Base-by-base conservation (phyloP, 2,888 invertebrate species). In the Bruchidius siliquastri region DNA sequence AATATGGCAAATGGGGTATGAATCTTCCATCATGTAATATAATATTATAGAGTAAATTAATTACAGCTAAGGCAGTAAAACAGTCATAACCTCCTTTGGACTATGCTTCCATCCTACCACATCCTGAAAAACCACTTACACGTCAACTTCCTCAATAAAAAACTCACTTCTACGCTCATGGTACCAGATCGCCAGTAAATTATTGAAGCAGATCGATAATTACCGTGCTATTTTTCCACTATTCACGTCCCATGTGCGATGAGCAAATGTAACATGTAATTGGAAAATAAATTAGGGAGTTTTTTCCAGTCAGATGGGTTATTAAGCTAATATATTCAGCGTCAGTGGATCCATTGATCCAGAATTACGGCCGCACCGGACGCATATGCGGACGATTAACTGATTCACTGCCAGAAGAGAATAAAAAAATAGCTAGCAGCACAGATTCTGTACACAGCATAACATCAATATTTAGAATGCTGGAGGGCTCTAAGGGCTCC, bases 251-350 rank as follows among this genome's bases (percentile, higher is more conserved):
- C 49, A n/a, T 22, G 22, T 32, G n/a, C 30, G 21, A 21, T 30
- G 30, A 49, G 32, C 26, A 21, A 71, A 71, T 26, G 71, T 71
- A 71, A 22, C 71, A 75, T 75, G 73, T 74, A 76, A 76, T 74
- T 73, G 76, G 72, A 76, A 74, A 74, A 76, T 76, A 73, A 74
- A 76, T 75, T 75, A 76, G 70, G 70, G 49, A 69, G 49, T 72
- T 74, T 76, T 76, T 72, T 73, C 69, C 73, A 70, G 72, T 72
- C 66, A 49, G 73, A 72, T 74, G 73, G 68, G 73, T 30, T 74
- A 30, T 74, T 73, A 73, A 71, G 71, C 49, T 71, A 30, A 49
- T 71, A 49, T 32, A 71, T 71, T 71, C 49, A 22, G 71, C 30
- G 71, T 71, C 71, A 26, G 71, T n/a, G 30, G 30, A 26, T 30